Conservation (phyloP, 2,888 invertebrate genomes). For the Hedychridium roseum region DNA sequence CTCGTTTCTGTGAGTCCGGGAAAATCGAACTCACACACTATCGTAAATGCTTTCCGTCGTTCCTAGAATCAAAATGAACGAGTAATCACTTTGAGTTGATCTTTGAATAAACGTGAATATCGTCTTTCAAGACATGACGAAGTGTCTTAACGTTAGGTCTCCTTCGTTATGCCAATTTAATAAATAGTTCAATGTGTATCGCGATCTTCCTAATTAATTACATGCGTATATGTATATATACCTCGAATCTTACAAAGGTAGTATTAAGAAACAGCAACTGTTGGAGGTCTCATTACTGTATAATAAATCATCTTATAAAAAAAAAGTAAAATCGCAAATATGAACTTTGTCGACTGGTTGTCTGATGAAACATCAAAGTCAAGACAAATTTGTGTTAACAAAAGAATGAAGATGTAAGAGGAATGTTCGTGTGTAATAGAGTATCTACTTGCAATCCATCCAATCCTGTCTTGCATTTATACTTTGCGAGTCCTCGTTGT, state of each 20-base stretch:
- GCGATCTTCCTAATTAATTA: constrained; percentile 29
- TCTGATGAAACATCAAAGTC: too few species aligned
- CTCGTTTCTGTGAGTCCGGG: too few species aligned
- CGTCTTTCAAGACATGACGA: constrained; percentile 18
- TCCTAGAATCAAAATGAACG: too few species aligned
- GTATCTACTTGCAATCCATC: constrained; percentile 2
- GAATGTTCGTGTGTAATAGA: constrained; percentile 30
- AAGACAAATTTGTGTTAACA: constrained; percentile 24
- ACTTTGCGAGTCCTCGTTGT: constrained; percentile 23
- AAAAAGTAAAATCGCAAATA: too few species aligned
- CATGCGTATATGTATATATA: constrained; percentile 6
- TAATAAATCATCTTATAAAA: constrained; percentile 25
- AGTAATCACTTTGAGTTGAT: constrained; percentile 19
- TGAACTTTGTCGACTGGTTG: too few species aligned
- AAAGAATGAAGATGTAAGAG: constrained; percentile 25
- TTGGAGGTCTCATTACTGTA: constrained; percentile 9
- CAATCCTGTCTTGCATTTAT: constrained; percentile 14
- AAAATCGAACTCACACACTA: too few species aligned
- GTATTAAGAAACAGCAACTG: constrained; percentile 24
- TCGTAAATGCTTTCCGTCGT: too few species aligned
- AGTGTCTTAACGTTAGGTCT: constrained; percentile 20
- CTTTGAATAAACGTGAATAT: constrained; percentile 30
- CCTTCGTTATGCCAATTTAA: too few species aligned
- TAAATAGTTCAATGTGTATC: constrained; percentile 33
- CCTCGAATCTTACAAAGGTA: constrained; percentile 28